phyloP scores from a whole-genome alignment of 2,888 invertebrate species.

The Catonia carolina region DNA sequence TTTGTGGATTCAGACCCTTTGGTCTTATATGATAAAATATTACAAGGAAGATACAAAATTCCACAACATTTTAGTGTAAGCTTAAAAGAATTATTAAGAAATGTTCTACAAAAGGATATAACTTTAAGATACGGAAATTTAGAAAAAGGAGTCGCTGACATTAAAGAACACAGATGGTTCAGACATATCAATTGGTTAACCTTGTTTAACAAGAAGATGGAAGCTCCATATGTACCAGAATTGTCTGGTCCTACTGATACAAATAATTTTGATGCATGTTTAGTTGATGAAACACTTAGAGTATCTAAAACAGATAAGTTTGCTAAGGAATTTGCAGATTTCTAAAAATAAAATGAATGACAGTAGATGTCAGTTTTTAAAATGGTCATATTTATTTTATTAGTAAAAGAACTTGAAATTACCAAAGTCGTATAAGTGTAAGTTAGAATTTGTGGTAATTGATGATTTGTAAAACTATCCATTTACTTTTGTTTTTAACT shows the following conservation, averaged over 20 bases:
- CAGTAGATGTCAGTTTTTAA: too few species aligned
- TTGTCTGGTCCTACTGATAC: not conserved
- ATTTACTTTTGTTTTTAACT: too few species aligned
- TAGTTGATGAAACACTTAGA: not conserved
- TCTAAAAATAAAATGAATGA: constrained; percentile 12
- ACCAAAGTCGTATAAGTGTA: too few species aligned
- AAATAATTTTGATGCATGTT: not conserved
- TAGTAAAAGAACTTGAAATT: too few species aligned
- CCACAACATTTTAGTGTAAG: constrained; percentile 76
- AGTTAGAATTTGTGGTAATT: too few species aligned
- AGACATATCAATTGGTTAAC: constrained; percentile 69
- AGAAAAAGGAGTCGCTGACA: constrained; percentile 75
- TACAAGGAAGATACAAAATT: constrained; percentile 78
- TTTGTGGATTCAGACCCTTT: constrained; percentile 49
- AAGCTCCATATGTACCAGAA: constrained; percentile 54
- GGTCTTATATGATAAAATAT: constrained; percentile 91
- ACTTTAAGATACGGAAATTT: constrained; percentile 77
- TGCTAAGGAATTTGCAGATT: constrained; percentile 27
- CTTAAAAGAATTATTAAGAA: constrained; percentile 72
- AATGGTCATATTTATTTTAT: too few species aligned
- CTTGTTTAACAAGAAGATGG: constrained; percentile 64
- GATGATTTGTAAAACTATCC: too few species aligned
- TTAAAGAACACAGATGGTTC: constrained; percentile 88
- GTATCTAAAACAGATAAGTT: not conserved
- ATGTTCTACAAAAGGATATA: constrained; percentile 73